These are phyloP conservation scores for Ophion slaviceki DNA, from an alignment of 2,888 invertebrate genomes.

Conservation along the genomic window DNA sequence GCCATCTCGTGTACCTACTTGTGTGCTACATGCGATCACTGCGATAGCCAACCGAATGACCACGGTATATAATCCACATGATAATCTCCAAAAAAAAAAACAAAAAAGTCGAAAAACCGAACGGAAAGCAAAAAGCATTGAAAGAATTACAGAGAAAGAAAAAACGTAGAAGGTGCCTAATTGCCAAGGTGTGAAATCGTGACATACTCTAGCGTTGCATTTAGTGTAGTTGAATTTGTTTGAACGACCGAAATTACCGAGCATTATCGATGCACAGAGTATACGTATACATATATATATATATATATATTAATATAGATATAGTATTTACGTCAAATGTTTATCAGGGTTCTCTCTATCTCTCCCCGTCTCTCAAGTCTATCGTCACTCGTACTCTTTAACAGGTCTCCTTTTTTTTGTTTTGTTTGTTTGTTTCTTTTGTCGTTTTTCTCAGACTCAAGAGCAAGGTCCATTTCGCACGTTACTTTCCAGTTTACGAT, in stretches of 20 bases:
- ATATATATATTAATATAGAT: not conserved
- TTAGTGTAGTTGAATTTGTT: conserved; percentile 12
- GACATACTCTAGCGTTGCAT: conserved; percentile 19
- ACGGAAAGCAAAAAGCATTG: not conserved
- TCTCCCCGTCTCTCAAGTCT: conserved; percentile 10
- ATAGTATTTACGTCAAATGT: not conserved
- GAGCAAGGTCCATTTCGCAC: conserved; percentile 53
- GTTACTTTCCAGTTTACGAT: conserved; percentile 28
- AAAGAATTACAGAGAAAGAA: not conserved
- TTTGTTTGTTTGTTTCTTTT: conserved; percentile 32
- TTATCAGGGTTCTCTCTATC: conserved; percentile 33
- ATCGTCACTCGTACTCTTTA: conserved; percentile 17
- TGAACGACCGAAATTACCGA: conserved; percentile 17
- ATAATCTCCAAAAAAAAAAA: conserved; percentile 54
- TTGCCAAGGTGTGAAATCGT: not conserved
- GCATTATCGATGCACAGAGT: conserved; percentile 7
- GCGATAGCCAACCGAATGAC: conserved; percentile 63
- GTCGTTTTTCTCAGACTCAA: conserved; percentile 41
- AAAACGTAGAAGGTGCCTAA: not conserved
- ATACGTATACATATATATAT: not conserved
- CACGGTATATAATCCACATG: conserved; percentile 68
- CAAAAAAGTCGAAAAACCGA: conserved; percentile 15
- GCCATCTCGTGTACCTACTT: conserved; percentile 74
- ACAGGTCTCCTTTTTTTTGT: conserved; percentile 26
- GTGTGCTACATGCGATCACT: conserved; percentile 74